Evolutionary conservation across 2,113 vertebrate species (phyloP), one percentile per base, ranked within the genome.

Genomic region (Apistogramma diplotaenia): DNA sequence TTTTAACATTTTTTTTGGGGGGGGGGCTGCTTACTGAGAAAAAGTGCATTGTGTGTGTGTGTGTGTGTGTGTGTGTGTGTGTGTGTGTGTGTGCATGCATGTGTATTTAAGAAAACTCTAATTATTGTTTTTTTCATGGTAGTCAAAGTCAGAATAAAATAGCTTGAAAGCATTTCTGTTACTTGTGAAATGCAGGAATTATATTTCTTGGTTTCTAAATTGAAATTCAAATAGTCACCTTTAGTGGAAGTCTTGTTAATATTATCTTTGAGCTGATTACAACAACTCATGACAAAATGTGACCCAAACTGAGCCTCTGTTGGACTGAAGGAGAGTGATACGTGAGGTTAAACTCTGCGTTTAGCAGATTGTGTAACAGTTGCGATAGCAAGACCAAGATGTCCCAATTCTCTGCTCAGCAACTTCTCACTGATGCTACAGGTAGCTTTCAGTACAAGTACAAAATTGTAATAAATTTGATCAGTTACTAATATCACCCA

Each of bases 281-380:
- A 35, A 35, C 9, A 35, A 35, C 33, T 35, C 33, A 35, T 9
- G 33, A n/a, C 71, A 53, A 76, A 76, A 81, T 76, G 76, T 49
- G 61, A 62, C 25, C 33, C 51, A 23, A 88, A 15, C 58, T 25
- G 65, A 61, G 77, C 58, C 73, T 70, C 51, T 70, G 70, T 77
- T 81, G 4, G 53, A 61, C 61, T 74, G 51, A 74, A 80, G 29
- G 23, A 70, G 74, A 57, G 4, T 73, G 74, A 51, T 4, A 31
- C 76, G 83, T 80, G 75, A 84, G 13, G 70, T 81, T 76, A 85
- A 85, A 57, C 54, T 57, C 78, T 5, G n/a, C 13, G 72, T 80
- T 72, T 40, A 37, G 79, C 33, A 73, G 35, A 67, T 87, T 89
- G 86, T 78, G 81, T 81, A 85, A 84, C 76, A 74, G 57, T 79